phyloP scores from a whole-genome alignment of 2,797 vertebrate genomes.

The Sciaenops ocellatus region DNA sequence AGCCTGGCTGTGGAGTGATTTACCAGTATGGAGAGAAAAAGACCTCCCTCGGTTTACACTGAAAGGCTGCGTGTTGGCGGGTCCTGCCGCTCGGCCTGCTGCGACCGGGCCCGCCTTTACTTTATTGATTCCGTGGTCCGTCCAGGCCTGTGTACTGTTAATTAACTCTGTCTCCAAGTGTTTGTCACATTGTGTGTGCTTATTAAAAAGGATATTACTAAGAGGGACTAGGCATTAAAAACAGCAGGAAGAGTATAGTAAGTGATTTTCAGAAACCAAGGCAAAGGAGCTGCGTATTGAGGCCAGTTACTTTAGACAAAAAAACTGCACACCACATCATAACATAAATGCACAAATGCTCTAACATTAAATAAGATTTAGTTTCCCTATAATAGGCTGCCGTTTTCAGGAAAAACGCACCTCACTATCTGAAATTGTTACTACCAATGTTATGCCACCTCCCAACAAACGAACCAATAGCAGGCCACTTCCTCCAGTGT shows the following conservation, averaged over 20 bases:
- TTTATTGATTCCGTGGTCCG: constrained; percentile 76
- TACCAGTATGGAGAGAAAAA: constrained; percentile 83
- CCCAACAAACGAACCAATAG: constrained; percentile 76
- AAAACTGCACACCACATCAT: not conserved
- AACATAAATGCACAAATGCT: constrained; percentile 19
- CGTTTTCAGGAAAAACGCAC: constrained; percentile 25
- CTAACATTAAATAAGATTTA: not conserved
- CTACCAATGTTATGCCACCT: constrained; percentile 63
- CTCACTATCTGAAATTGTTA: constrained; percentile 33
- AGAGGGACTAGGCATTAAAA: constrained; percentile 60
- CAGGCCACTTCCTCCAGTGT: constrained; percentile 58
- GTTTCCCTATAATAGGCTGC: constrained; percentile 3
- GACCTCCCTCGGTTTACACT: constrained; percentile 80
- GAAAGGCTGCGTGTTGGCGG: constrained; percentile 80
- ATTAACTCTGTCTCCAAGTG: constrained; percentile 78
- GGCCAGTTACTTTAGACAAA: constrained; percentile 24
- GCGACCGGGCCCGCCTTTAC: constrained; percentile 75
- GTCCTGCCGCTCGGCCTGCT: constrained; percentile 76
- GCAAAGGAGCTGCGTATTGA: constrained; percentile 27
- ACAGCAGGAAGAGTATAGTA: constrained; percentile 37
- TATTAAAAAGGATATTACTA: constrained; percentile 73
- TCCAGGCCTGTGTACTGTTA: constrained; percentile 76
- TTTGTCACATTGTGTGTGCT: constrained; percentile 72
- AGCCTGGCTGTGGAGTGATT: constrained; percentile 83
- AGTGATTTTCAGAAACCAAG: constrained; percentile 43